Evolutionary conservation across 2,797 vertebrate genomes (phyloP), one percentile per base, ranked within the genome.

Genomic region (Brachyrhaphis roseni): DNA sequence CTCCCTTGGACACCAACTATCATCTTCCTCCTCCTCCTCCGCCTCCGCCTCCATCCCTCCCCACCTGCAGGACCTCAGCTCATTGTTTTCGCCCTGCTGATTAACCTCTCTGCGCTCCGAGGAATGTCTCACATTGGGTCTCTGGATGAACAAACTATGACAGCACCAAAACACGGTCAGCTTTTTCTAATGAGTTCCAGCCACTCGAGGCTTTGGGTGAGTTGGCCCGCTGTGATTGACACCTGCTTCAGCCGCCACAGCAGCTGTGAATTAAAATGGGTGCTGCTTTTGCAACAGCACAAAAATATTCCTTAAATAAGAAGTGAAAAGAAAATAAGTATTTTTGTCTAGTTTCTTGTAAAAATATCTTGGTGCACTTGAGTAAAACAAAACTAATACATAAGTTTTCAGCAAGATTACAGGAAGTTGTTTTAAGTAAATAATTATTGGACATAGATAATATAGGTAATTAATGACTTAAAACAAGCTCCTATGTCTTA

Each of bases 151-250:
- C 79, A 59, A 76, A 76, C 89, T 73, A 71, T 41, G 79, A 86
- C 76, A 82, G 85, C 90, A 91, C 88, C 84, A 89, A 88, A 88
- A 92, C 87, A 90, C 74, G 83, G 75, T 85, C 82, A 55, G 80
- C 72, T 86, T 90, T 87, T 92, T 90, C 85, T 93, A 95, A 95
- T 94, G 93, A 95, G 91, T 81, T 92, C 83, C 86, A 86, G 89
- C 86, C 86, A 57, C 90, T 92, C 74, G 23, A 82, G 86, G 89
- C 92, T 84, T 59, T 66, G 84, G 87, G 92, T 70, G 31, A 80
- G 85, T 57, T 34, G 12, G 79, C 89, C 87, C 39, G 88, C 88
- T 90, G 88, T 91, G 92, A 93, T 87, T 89, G 92, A 86, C 92
- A 92, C 84, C 87, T 90, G 90, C 81, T 93, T 70, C 80, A 76